Base-by-base conservation (phyloP, 2,797 vertebrate genomes). In the Enteromius fasciolatus region DNA sequence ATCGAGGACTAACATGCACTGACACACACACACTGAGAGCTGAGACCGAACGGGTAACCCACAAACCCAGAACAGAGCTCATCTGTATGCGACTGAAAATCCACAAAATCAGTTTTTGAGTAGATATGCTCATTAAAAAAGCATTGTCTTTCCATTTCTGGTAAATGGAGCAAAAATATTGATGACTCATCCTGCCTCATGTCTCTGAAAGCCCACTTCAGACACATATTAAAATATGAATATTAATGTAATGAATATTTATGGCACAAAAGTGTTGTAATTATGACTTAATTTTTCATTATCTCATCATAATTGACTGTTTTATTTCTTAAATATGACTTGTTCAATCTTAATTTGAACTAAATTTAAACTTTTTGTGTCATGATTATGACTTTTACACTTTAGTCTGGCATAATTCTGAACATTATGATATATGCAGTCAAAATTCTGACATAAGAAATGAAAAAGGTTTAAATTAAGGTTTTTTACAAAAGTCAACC, bases 151-250 rank as follows among this genome's bases (percentile, higher is more conserved):
- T 48, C 15, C 25, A 23, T 28, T 70, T 17, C 28, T 8, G 23
- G 15, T 28, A 39, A 39, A 39, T n/a, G 33, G 64, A 67, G 18
- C 64, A n/a, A 12, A 33, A 48, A 48, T 18, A 70, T 10, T 18
- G 68, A 48, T 70, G 41, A 70, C 23, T 70, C 41, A 69, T 69
- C 23, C n/a, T 68, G n/a, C n/a, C 36, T n/a, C 20, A 39, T 44
- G 67, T 15, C 39, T 46, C 0, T 25, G n/a, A 14, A 46, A 46
- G 39, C 57, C 23, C 57, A 61, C 25, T 28, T 28, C 11, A 7
- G 59, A 14, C 59, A 61, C 25, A 31, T 28, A 2, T 28, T 14
- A 15, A 28, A 66, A 31, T 31, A 31, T 31, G 28, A 31, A 31
- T 31, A 31, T 31, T 31, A 31, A 31, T 31, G 28, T 31, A 31